phyloP scores from a whole-genome alignment of 2,888 invertebrate species.

The Noctua janthina region DNA sequence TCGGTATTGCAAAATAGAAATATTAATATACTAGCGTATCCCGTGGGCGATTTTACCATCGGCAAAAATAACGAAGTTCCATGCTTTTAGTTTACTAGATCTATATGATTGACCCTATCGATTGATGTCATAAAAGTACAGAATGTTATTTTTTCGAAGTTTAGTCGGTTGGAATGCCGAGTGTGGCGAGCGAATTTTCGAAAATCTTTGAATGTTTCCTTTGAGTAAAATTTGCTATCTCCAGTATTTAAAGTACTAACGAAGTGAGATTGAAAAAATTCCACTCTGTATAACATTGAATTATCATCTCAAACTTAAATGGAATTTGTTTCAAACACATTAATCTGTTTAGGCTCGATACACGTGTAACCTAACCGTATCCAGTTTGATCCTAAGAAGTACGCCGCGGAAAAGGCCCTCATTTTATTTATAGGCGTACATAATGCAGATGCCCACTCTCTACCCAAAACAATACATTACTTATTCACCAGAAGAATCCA shows the following conservation, averaged over 20 bases:
- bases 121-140: no score
- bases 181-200: no score
- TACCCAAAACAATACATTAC: conserved; percentile 63
- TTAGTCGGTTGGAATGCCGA: no score
- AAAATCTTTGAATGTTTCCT: no score
- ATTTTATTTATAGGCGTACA: conserved; percentile 51
- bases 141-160: no score
- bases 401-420: conserved; percentile 18
- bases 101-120: no score
- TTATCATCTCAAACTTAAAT: neutral
- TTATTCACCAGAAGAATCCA: conserved; percentile 65
- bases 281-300: no score
- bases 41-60: neutral
- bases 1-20: neutral
- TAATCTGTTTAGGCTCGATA: neutral
- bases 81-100: neutral
- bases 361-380: neutral
- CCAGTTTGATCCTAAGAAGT: conserved; percentile 17
- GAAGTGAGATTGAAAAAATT: no score
- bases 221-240: no score
- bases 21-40: neutral
- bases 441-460: conserved; percentile 51
- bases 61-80: neutral
- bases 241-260: no score
- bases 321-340: neutral